Evolutionary conservation across 2,888 invertebrate species (phyloP), one percentile per base, ranked within the genome.

Genomic region (Pollenia labialis): DNA sequence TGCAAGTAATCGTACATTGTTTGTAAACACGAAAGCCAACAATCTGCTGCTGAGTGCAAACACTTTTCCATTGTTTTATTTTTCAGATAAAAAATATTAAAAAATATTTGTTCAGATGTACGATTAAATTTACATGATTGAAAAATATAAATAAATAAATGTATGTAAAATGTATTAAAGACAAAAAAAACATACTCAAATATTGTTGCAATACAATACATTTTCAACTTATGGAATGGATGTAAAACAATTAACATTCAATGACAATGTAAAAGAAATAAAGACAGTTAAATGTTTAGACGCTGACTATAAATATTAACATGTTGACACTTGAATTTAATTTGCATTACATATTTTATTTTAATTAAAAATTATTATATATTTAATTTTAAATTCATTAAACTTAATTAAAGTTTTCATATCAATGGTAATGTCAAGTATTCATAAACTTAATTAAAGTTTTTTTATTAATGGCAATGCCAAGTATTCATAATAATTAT

Each of bases 31-130:
- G 52, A 58, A 60, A 69, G 23, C 40, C 18, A 18, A 79, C 40
- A 58, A 58, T 62, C 42, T 60, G 46, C 11, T 40, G n/a, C 6
- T 23, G 23, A 2, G 12, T 23, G 46, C 54, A 54, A n/a, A 50
- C 14, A 42, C n/a, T n/a, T 50, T 79, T 69, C 9, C 50, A 71
- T 80, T 52, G 60, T 80, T 1, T 80, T 60, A 71, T 44, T 80
- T 52, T 11, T 1, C 16, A 42, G 14, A 18, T 42, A 52, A 9
- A 46, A 66, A 44, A 54, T 32, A 32, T 46, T 23, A 23, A 16
- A 32, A 32, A 32, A 32, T 32, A 6, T 32, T 32, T 62, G 54
- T 79, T 79, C 60, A 50, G 58, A 69, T 79, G 60, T 44, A n/a
- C 23, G 40, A 50, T 11, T 6, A 50, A 60, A 42, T 44, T 23